These are phyloP conservation scores for Aphidius ervi DNA, from an alignment of 1,140 invertebrate genomes.

Conservation along the genomic window DNA sequence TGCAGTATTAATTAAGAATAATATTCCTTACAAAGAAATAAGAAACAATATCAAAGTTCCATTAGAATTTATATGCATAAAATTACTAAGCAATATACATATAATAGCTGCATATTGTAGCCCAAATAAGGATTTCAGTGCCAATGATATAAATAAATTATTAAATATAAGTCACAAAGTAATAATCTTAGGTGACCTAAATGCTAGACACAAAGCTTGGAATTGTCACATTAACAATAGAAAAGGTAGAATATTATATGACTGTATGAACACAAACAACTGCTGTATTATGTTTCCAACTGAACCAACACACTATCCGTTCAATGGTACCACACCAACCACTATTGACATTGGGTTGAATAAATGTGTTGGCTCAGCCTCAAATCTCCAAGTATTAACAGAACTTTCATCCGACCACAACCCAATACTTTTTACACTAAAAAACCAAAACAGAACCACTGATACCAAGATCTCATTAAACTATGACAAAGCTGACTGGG, in stretches of 20 bases:
- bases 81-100: conserved; percentile 26
- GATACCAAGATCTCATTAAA: conserved; percentile 8
- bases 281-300: conserved; percentile 26
- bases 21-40: conserved; percentile 8
- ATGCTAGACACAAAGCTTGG: conserved; percentile 29
- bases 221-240: conserved; percentile 30
- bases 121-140: conserved; percentile 23
- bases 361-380: conserved; percentile 26
- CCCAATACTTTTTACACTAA: conserved; percentile 23
- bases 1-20: conserved; percentile 20
- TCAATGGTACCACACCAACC: conserved; percentile 26
- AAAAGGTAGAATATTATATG: conserved; percentile 25
- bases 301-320: conserved; percentile 28
- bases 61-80: conserved; percentile 25
- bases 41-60: conserved; percentile 7
- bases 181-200: conserved; percentile 33
- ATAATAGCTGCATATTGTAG: conserved; percentile 30
- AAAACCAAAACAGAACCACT: conserved; percentile 8
- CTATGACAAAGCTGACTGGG: conserved; percentile 25
- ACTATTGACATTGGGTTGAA: conserved; percentile 31
- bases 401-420: conserved; percentile 32
- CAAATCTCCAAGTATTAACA: conserved; percentile 14
- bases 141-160: conserved; percentile 23
- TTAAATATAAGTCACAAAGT: conserved; percentile 27
- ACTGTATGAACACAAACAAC: conserved; percentile 26